Evolutionary conservation across 2,113 vertebrate genomes (phyloP).

Genomic region (Pavo muticus): DNA sequence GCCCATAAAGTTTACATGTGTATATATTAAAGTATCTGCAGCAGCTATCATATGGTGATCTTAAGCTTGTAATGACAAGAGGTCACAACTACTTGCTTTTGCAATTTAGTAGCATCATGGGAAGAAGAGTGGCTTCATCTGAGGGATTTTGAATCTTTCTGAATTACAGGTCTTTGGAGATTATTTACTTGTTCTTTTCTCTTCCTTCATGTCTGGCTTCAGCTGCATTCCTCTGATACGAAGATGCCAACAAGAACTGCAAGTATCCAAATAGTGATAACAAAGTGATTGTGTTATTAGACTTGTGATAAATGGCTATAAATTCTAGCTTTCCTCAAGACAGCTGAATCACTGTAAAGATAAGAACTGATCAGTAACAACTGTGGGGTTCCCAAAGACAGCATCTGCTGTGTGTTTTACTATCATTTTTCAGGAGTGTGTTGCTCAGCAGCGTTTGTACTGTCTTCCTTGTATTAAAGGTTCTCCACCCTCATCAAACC

Average conservation of each 20-base stretch:
- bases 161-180: not conserved
- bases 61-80: not conserved
- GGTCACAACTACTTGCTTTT: not conserved
- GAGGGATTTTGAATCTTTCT: not conserved
- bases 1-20: not conserved
- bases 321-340: not conserved
- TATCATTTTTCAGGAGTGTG: not conserved
- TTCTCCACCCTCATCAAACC: not conserved
- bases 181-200: not conserved
- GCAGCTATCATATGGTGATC: not conserved
- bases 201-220: not conserved
- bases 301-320: not conserved
- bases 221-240: not conserved
- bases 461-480: not conserved
- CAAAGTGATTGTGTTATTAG: not conserved
- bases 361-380: not conserved
- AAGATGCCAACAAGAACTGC: not conserved
- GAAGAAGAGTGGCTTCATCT: not conserved
- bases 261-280: not conserved
- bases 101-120: not conserved
- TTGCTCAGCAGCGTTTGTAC: not conserved
- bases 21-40: not conserved
- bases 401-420: not conserved
- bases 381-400: rapidly evolving
- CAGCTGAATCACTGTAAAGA: not conserved